These are phyloP conservation scores for Caenorhabditis plicata DNA, from an alignment of 2,888 invertebrate genomes.

Conservation along the genomic window DNA sequence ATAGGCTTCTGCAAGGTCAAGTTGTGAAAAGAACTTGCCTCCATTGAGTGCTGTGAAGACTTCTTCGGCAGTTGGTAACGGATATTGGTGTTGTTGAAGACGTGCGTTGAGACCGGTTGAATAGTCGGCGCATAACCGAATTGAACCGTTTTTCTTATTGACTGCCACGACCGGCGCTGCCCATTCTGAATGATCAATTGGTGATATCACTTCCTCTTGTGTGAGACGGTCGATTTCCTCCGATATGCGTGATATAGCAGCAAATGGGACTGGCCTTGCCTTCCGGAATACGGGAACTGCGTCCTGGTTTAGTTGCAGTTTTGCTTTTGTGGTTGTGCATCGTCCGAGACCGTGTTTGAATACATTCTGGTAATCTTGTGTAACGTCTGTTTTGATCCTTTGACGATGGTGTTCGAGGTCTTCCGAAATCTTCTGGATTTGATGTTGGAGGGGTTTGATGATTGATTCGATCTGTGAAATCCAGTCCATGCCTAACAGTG, in stretches of 20 bases:
- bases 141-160: constrained; percentile 37
- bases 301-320: constrained; percentile 15
- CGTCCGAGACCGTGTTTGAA: constrained; percentile 18
- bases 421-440: no score
- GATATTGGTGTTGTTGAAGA: constrained; percentile 33
- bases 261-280: constrained; percentile 20
- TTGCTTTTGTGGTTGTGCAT: constrained; percentile 13
- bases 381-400: no score
- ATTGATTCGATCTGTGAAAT: no score
- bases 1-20: constrained; percentile 49
- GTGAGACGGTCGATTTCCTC: constrained; percentile 33
- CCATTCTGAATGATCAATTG: constrained; percentile 38
- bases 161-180: constrained; percentile 46
- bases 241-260: not conserved
- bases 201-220: constrained; percentile 13
- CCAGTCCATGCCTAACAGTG: no score
- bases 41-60: constrained; percentile 40
- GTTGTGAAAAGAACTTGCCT: constrained; percentile 27
- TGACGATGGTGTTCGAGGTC: no score
- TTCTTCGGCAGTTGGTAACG: constrained; percentile 40
- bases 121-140: constrained; percentile 48
- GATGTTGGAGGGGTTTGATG: no score
- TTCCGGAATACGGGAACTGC: constrained; percentile 15
- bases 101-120: constrained; percentile 42
- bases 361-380: no score